These are phyloP conservation scores for Sisor rabdophorus DNA, from an alignment of 2,113 vertebrate species.

Conservation along the genomic window DNA sequence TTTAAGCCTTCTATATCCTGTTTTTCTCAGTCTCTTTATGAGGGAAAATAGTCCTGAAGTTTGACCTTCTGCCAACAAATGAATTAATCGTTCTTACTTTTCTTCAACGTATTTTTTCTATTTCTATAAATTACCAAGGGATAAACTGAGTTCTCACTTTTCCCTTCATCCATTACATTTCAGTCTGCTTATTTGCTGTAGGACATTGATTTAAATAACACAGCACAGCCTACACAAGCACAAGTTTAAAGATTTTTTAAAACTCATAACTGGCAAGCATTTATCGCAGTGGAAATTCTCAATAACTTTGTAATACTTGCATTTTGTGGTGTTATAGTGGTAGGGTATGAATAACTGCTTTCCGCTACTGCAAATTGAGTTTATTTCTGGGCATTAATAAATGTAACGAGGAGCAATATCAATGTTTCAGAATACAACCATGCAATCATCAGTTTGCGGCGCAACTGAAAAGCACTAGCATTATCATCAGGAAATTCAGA, in stretches of 20 bases:
- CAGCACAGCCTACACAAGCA: constrained; percentile 16
- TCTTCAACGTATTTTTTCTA: background rate
- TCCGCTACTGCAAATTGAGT: background rate
- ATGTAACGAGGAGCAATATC: background rate
- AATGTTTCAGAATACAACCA: background rate
- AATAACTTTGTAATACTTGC: constrained; percentile 16
- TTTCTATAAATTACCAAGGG: background rate
- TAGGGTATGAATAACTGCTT: background rate
- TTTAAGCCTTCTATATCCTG: background rate
- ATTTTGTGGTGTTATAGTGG: background rate
- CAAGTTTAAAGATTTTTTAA: constrained; percentile 1
- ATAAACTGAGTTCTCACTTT: background rate
- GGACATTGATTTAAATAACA: constrained; percentile 18
- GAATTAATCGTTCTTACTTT: constrained; percentile 24
- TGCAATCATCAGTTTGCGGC: no score
- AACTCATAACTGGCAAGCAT: constrained; percentile 11
- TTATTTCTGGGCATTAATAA: background rate
- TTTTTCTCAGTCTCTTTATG: background rate
- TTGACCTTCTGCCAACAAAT: constrained; percentile 20
- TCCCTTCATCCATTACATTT: constrained; percentile 19
- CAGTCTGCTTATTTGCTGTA: constrained; percentile 20
- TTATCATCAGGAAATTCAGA: background rate
- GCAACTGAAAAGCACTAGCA: background rate
- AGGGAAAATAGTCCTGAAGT: background rate
- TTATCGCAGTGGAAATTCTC: background rate